These are phyloP conservation scores for Dynastes grantii DNA, from an alignment of 2,888 invertebrate genomes.

Conservation along the genomic window DNA sequence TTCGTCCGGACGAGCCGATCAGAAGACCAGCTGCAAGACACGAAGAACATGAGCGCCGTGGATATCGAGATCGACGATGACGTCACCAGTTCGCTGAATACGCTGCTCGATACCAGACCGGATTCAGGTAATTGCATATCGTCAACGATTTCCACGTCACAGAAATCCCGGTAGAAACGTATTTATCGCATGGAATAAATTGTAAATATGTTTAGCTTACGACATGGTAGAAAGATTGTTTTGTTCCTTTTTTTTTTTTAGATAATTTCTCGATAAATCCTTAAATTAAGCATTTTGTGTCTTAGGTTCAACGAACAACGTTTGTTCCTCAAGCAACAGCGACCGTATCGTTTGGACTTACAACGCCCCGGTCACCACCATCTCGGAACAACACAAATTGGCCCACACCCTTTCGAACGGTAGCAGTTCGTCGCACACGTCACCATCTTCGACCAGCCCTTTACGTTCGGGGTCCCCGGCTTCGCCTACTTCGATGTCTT, in stretches of 20 bases:
- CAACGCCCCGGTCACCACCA: conserved; percentile 86
- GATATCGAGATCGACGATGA: conserved; percentile 95
- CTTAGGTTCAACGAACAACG: conserved; percentile 57
- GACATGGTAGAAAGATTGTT: too few relatives aligned
- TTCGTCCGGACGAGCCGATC: conserved; percentile 91
- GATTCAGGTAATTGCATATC: conserved; percentile 58
- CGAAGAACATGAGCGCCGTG: conserved; percentile 86
- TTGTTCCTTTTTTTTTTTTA: too few relatives aligned
- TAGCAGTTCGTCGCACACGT: conserved; percentile 74
- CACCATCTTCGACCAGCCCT: conserved; percentile 87
- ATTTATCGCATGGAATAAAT: too few relatives aligned
- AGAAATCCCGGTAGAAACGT: too few relatives aligned
- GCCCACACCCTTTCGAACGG: conserved; percentile 76
- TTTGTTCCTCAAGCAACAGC: conserved; percentile 71
- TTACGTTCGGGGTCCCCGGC: conserved; percentile 76
- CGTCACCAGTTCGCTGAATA: conserved; percentile 93
- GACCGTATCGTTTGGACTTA: conserved; percentile 92
- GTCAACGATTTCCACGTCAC: too few relatives aligned
- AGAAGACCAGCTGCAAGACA: conserved; percentile 91
- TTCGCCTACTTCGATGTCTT: conserved; percentile 90
- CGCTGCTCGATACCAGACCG: conserved; percentile 81
- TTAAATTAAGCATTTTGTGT: too few relatives aligned
- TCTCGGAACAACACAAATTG: conserved; percentile 72
- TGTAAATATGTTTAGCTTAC: too few relatives aligned
- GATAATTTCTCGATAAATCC: too few relatives aligned